Base-by-base conservation (phyloP, 2,797 vertebrate species). In the Chiroxiphia lanceolata region DNA sequence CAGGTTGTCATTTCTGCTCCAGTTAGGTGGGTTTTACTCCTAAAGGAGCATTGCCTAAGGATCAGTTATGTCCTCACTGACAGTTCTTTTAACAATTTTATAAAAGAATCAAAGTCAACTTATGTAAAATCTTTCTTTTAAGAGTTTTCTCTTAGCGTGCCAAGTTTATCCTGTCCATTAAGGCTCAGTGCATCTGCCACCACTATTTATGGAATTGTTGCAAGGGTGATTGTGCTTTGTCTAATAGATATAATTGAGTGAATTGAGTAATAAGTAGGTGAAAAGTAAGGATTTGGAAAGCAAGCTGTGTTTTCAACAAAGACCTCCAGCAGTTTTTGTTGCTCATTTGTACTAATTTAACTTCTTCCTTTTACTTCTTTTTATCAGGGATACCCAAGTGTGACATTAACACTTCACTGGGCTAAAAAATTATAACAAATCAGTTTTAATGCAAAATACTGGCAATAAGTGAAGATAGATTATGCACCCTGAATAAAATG, bases 251-350 rank as follows among this genome's bases (percentile, higher is more conserved):
- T 61, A 91, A 91, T 57, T 81, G 79, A 64, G 61, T 71, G 45
- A 83, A 92, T 45, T 60, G 44, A 87, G 67, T 65, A 65, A 57
- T 59, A 91, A 87, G 42, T 40, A 74, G 68, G 82, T 85, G 64
- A 88, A 87, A 95, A 96, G 44, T 48, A 83, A 78, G 33, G 17
- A 65, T 78, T 93, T 47, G 3, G 10, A 72, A 82, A 89, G 40
- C 56, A 82, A 51, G 86, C 48, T 75, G 63, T 74, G 48, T 90
- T 81, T 95, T 84, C 74, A 40, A 29, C 74, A 56, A 86, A 64
- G 83, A 84, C 59, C 68, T 89, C 80, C 76, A 85, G 64, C 74
- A 74, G 78, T 50, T 94, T 84, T 79, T 90, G 76, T 83, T 93
- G 89, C 70, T 84, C 33, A 59, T 95, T 96, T 83, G 38, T 80